Evolutionary conservation across 2,888 invertebrate genomes (phyloP), one percentile per base, ranked within the genome.

Genomic region (Hemicrepidius hirtus): DNA sequence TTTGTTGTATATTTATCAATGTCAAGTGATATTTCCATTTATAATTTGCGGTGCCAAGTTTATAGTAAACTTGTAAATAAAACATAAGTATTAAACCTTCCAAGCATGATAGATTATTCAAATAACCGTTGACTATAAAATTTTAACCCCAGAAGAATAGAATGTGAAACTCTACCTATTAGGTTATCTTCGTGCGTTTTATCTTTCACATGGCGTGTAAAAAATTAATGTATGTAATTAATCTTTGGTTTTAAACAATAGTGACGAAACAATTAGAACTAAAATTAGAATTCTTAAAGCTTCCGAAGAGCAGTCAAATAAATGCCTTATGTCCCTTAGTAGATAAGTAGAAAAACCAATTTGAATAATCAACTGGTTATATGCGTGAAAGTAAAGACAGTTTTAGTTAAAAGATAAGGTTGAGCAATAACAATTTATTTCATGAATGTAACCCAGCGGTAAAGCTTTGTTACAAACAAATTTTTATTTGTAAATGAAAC

Each of bases 241-340:
- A 73, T 73, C 63, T 53, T 35, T 37, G 63, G 13, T 57, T 64
- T 68, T 68, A 57, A 63, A 73, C 72, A 73, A 73, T 73, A 64
- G 72, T 63, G 72, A 64, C 44, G 72, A 68, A 71, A 71, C 66
- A 71, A 68, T 73, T 73, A 71, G 60, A 60, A 40, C 40, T 21
- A 67, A 62, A 71, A 65, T 71, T 60, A 73, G 65, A 71, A 71
- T 71, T 53, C 18, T 49, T 41, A 41, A 66, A 66, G 65, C 66
- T 71, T 66, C 71, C 65, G 71, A 65, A 65, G 57, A 65, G 40
- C 65, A 46, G 16, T 49, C 21, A 71, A 60, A 65, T 60, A 49
- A 70, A 71, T 71, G 70, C 59, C 57, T 66, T 28, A 13, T 66
- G 37, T 60, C 50, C 49, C 50, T 50, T 49, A 7, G 32, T 16